phyloP scores from a whole-genome alignment of 1,140 invertebrate genomes.

The Aplysia californica region DNA sequence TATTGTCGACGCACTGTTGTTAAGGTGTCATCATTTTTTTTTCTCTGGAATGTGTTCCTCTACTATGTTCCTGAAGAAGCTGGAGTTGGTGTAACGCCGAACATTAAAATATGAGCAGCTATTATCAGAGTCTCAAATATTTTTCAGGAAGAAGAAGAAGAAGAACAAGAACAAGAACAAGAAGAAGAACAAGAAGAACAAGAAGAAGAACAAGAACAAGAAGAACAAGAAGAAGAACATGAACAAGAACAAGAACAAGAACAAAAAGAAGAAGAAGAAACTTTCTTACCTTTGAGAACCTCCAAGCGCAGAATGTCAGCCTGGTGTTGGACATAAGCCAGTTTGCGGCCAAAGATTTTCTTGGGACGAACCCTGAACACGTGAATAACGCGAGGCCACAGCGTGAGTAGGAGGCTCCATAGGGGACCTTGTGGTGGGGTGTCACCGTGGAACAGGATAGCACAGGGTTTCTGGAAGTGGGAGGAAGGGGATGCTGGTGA shows the following conservation, averaged over 20 bases:
- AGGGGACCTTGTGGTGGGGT: background rate
- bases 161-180: background rate
- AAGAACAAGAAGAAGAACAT: background rate
- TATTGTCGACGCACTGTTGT: too few species aligned
- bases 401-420: background rate
- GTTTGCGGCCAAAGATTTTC: background rate
- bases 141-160: background rate
- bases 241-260: background rate
- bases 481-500: background rate
- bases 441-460: slow-evolving; percentile 1
- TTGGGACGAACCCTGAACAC: background rate
- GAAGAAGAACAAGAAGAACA: background rate
- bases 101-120: background rate
- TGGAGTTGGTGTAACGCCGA: too few species aligned
- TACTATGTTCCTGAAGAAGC: too few species aligned
- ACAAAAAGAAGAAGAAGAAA: background rate
- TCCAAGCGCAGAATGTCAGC: slow-evolving; percentile 1
- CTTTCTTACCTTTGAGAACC: background rate
- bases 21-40: too few species aligned
- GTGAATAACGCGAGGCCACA: background rate
- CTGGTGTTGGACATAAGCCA: slow-evolving; percentile 1
- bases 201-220: background rate
- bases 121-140: background rate
- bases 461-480: slow-evolving; percentile 2
- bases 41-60: too few species aligned